These are phyloP conservation scores for Stegodyphus mimosarum DNA, from an alignment of 1,140 invertebrate genomes.

Conservation along the genomic window DNA sequence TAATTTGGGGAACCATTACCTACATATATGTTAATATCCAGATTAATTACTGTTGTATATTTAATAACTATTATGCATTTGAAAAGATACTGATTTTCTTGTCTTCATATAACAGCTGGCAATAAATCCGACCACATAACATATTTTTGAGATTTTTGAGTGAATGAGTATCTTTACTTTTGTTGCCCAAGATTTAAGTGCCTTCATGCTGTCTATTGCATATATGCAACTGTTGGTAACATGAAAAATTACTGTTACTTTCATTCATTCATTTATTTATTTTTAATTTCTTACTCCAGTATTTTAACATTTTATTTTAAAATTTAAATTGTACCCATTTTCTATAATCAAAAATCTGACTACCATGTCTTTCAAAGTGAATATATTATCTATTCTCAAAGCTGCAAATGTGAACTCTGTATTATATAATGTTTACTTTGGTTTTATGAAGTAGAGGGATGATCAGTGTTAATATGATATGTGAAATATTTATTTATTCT, in stretches of 20 bases:
- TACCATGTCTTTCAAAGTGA: slow-evolving; percentile 33
- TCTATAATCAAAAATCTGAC: background rate
- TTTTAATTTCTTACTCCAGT: background rate
- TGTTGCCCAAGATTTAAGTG: slow-evolving; percentile 60
- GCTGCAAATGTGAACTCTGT: no score
- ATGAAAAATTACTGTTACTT: slow-evolving; percentile 3
- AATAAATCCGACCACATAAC: slow-evolving; percentile 55
- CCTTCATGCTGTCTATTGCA: slow-evolving; percentile 53
- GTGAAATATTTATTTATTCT: no score
- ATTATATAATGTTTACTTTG: no score
- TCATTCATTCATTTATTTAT: background rate
- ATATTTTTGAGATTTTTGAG: slow-evolving; percentile 46
- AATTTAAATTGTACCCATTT: no score
- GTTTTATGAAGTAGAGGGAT: no score
- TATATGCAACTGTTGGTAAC: slow-evolving; percentile 64
- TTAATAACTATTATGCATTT: no score
- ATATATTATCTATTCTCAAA: slow-evolving; percentile 6
- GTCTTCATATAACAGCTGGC: slow-evolving; percentile 32
- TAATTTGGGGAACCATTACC: no score
- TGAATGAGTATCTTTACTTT: slow-evolving; percentile 38
- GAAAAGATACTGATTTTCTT: background rate
- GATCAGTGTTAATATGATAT: no score
- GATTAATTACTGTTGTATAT: no score
- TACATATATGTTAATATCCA: no score
- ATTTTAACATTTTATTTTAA: background rate